phyloP scores from a whole-genome alignment of 2,888 invertebrate genomes.

The Frankliniella fusca region DNA sequence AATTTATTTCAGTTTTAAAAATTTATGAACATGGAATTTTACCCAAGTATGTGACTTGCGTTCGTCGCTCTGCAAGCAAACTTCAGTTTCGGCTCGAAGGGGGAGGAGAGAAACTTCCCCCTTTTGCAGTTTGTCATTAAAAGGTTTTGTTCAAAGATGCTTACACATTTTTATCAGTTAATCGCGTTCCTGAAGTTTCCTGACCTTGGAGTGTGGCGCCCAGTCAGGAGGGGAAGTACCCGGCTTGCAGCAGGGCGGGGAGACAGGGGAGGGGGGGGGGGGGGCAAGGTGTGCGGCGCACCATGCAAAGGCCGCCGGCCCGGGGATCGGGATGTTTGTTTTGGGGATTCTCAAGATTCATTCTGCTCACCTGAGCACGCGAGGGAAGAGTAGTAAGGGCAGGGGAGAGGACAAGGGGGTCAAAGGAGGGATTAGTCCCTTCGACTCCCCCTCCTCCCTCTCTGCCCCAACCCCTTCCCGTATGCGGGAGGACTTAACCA shows the following conservation, averaged over 20 bases:
- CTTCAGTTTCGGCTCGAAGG: background rate
- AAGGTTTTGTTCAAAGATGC: too few relatives aligned
- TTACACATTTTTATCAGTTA: too few relatives aligned
- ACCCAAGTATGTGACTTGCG: background rate
- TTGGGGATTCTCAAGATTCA: slow-evolving; percentile 18
- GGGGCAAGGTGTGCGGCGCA: background rate
- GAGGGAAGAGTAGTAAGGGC: background rate
- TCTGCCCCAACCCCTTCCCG: background rate
- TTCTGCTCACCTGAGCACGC: slow-evolving; percentile 7
- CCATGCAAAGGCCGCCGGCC: background rate
- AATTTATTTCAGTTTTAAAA: too few relatives aligned
- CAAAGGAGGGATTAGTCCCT: background rate
- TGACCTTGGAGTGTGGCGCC: background rate
- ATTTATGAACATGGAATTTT: too few relatives aligned
- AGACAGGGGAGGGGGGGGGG: background rate
- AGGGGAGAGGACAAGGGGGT: background rate
- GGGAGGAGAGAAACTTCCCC: background rate
- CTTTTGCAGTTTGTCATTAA: too few relatives aligned
- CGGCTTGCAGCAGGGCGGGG: background rate
- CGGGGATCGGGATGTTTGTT: background rate
- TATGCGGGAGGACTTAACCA: slow-evolving; percentile 1
- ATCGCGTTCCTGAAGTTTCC: too few relatives aligned
- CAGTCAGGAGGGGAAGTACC: background rate
- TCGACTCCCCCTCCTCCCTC: background rate
- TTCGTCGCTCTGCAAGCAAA: background rate